A percentile compares a stretch with the other conserved stretches of the same genome.
Conservation (phyloP, 2,797 vertebrate species). For the Holocentrus rufus region DNA sequence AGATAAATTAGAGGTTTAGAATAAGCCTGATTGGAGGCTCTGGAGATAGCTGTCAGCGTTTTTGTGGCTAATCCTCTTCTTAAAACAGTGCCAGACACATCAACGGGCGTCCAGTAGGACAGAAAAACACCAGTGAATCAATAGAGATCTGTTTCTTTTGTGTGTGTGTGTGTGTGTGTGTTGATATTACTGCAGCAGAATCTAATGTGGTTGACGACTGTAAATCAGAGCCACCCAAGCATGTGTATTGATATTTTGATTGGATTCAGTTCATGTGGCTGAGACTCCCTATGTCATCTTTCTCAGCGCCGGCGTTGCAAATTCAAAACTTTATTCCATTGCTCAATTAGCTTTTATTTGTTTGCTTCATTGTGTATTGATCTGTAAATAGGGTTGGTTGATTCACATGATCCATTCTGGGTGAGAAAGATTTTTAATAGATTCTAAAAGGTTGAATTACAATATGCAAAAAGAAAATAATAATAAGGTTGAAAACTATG, state of each 20-base stretch:
- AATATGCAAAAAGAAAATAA: background rate
- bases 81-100: conserved; percentile 22
- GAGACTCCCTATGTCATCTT: background rate
- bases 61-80: conserved; percentile 41
- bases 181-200: background rate
- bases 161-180: conserved; percentile 21
- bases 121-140: conserved; percentile 34
- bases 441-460: background rate
- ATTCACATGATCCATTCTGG: background rate
- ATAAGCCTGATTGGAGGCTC: conserved; percentile 44
- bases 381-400: conserved; percentile 7
- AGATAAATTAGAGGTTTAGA: conserved; percentile 48
- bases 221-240: background rate
- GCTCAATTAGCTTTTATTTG: conserved; percentile 22
- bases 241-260: conserved; percentile 10
- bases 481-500: background rate
- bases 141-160: conserved; percentile 24
- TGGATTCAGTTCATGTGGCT: conserved; percentile 2
- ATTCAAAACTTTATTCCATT: background rate
- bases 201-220: background rate
- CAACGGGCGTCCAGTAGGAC: conserved; percentile 19
- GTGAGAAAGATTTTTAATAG: background rate
- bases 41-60: conserved; percentile 51
- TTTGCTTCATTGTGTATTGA: background rate
- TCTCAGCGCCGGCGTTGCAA: background rate